Conservation (phyloP, 2,113 vertebrate genomes). For the Melanerpes aurifrons region DNA sequence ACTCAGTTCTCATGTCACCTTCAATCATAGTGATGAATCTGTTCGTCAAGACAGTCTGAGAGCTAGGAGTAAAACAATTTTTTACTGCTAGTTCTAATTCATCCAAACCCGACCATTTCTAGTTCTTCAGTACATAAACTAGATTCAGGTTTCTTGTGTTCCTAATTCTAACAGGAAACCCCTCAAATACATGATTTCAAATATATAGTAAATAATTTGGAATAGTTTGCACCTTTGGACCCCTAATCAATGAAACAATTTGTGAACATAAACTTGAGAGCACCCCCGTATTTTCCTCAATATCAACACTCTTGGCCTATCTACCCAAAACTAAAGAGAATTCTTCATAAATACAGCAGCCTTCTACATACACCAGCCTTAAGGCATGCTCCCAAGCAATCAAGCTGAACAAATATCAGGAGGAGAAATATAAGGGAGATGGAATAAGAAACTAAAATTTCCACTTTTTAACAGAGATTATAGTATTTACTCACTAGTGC, state of each 20-base stretch:
- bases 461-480: background rate
- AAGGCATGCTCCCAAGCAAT: background rate
- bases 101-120: background rate
- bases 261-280: background rate
- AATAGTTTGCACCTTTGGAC: background rate
- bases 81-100: slow-evolving; percentile 21
- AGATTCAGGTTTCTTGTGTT: background rate
- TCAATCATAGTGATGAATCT: background rate
- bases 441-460: background rate
- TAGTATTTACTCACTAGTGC: background rate
- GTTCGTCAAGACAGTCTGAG: background rate
- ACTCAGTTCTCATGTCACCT: slow-evolving; percentile 47
- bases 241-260: background rate
- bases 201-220: background rate
- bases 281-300: rapidly evolving
- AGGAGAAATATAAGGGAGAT: background rate
- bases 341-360: background rate
- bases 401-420: background rate
- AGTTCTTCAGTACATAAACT: background rate
- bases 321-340: background rate
- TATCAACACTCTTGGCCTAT: background rate
- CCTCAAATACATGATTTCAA: background rate
- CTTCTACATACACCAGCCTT: background rate
- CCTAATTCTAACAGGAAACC: background rate
- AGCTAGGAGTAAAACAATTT: background rate